Percentiles rank a stretch among this genome's conserved stretches.
These are phyloP conservation scores for Oceanodroma tethys DNA, from an alignment of 2,113 vertebrate species.

Conservation along the genomic window DNA sequence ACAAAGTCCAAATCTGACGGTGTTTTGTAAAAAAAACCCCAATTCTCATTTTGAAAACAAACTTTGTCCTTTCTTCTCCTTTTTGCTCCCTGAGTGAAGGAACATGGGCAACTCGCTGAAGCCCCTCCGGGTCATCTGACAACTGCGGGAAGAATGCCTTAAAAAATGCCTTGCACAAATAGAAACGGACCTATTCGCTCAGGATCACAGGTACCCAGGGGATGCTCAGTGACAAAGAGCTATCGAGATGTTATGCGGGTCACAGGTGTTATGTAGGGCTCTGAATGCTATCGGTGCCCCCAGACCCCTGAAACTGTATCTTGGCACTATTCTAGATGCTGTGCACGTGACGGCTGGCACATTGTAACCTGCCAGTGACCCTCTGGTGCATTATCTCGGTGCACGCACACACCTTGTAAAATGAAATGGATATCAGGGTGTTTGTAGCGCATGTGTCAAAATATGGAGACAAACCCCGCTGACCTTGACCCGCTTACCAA, in stretches of 20 bases:
- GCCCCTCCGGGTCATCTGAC: neutral
- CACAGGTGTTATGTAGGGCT: neutral
- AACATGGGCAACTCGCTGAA: neutral
- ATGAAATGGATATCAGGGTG: slow-evolving; percentile 13
- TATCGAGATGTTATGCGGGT: neutral
- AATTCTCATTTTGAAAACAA: neutral
- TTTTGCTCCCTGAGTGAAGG: neutral
- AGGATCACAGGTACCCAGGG: neutral
- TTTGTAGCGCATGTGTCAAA: neutral
- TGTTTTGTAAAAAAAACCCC: neutral
- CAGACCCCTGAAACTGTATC: neutral
- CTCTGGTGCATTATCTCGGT: neutral
- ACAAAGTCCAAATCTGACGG: neutral
- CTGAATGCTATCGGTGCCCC: neutral
- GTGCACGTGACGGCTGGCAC: neutral
- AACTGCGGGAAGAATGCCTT: neutral
- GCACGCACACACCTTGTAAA: neutral
- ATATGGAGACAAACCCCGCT: neutral
- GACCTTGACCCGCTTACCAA: neutral
- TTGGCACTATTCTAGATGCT: neutral
- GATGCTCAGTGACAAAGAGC: neutral
- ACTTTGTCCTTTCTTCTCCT: neutral
- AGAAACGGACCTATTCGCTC: neutral
- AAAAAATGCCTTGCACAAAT: neutral
- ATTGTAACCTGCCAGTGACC: neutral